Conservation (phyloP, 2,888 invertebrate genomes). For the Xestia rhomboidea region DNA sequence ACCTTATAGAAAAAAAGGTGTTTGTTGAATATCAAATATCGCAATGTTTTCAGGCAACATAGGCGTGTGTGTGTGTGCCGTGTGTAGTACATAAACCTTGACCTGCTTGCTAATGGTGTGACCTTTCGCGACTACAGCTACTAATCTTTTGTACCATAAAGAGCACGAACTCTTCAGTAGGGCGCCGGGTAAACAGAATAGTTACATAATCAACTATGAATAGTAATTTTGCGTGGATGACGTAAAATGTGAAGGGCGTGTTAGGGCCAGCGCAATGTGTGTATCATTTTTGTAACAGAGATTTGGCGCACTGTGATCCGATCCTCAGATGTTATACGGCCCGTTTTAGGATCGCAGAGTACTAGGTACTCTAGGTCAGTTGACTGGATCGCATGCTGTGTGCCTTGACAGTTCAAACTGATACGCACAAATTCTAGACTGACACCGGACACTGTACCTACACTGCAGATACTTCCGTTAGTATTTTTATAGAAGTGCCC, state of each 20-base stretch:
- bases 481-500: not conserved
- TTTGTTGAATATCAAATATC: slow-evolving; percentile 19
- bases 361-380: not conserved
- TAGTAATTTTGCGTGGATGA: not conserved
- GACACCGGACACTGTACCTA: not conserved
- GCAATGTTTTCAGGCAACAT: slow-evolving; percentile 29
- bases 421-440: not conserved
- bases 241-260: too few species aligned
- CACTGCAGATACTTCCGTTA: not conserved
- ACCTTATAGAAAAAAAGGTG: not conserved
- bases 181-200: slow-evolving; percentile 25
- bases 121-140: slow-evolving; percentile 40
- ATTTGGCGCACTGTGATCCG: not conserved
- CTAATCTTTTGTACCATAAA: slow-evolving; percentile 49
- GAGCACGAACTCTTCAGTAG: slow-evolving; percentile 42
- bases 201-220: slow-evolving; percentile 12
- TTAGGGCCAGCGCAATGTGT: not conserved
- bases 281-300: not conserved
- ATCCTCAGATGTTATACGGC: not conserved
- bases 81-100: slow-evolving; percentile 46
- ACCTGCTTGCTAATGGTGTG: slow-evolving; percentile 49
- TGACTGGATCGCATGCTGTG: not conserved
- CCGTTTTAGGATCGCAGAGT: not conserved
- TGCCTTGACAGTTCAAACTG: not conserved
- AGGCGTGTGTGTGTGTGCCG: slow-evolving; percentile 33